Conservation (phyloP, 2,888 invertebrate species). For the Mesorhabditis spiculigera region DNA sequence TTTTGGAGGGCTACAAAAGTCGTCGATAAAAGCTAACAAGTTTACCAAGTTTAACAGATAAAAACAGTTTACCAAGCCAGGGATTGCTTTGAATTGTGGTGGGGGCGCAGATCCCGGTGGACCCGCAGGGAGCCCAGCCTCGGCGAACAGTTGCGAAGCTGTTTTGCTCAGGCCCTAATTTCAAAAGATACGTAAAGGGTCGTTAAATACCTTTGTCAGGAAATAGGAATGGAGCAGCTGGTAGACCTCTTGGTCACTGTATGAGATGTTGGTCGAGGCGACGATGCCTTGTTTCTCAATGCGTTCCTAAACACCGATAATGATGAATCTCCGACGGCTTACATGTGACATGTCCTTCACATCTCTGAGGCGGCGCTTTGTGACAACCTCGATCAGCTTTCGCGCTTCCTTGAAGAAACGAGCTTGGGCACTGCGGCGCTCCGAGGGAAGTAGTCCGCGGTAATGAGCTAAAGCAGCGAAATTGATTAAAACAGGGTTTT, state of each 20-base stretch:
- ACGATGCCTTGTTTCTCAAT: constrained; percentile 76
- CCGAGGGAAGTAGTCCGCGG: constrained; percentile 93
- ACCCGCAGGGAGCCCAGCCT: constrained; percentile 39
- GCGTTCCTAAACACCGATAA: constrained; percentile 24
- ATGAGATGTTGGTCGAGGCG: constrained; percentile 82
- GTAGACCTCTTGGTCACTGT: constrained; percentile 85
- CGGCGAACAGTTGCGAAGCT: constrained; percentile 25
- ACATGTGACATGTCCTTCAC: constrained; percentile 33
- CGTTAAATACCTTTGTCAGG: constrained; percentile 8
- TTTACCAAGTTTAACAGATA: too few species aligned
- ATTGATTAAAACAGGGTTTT: neutral
- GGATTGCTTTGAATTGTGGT: constrained; percentile 20
- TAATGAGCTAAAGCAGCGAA: constrained; percentile 70
- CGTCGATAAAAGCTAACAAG: too few species aligned
- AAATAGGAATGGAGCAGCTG: constrained; percentile 76
- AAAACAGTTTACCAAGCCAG: constrained; percentile 19
- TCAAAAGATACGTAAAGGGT: neutral
- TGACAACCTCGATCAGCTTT: constrained; percentile 74
- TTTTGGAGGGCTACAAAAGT: too few species aligned
- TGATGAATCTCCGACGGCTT: neutral
- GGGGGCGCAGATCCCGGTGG: constrained; percentile 30
- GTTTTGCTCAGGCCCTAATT: constrained; percentile 18
- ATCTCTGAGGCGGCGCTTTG: constrained; percentile 32
- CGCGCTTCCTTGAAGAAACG: constrained; percentile 89
- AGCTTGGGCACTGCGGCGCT: constrained; percentile 87